Percentiles rank a stretch among this genome's conserved stretches.
Conservation (phyloP, 2,797 vertebrate species). For the Neosilurus mollespiculum region DNA sequence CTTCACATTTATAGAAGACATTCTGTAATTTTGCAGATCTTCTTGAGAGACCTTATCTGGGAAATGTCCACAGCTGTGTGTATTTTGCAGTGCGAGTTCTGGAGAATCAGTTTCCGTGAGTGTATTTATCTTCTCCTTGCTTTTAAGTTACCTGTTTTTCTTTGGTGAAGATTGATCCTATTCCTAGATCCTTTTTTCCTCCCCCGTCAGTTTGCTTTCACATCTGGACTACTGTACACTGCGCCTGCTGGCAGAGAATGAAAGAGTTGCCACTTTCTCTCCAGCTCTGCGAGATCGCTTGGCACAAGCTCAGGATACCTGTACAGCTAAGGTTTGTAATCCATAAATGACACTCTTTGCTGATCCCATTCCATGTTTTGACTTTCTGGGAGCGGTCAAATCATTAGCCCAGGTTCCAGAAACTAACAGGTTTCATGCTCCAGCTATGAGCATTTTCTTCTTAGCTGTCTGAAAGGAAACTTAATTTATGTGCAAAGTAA, state of each 20-base stretch:
- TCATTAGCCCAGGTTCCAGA: not conserved
- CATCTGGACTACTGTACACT: slow-evolving; percentile 88
- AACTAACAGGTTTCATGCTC: not conserved
- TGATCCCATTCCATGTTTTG: not conserved
- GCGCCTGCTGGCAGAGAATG: slow-evolving; percentile 93
- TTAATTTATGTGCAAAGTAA: not conserved
- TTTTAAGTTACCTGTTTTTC: not conserved
- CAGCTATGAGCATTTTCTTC: not conserved
- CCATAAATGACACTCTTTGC: not conserved
- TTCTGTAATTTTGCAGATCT: slow-evolving; percentile 68
- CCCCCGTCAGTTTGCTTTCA: slow-evolving; percentile 78
- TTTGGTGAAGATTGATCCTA: not conserved
- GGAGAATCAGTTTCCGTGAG: slow-evolving; percentile 91
- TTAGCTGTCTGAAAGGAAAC: not conserved
- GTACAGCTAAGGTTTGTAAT: slow-evolving; percentile 82
- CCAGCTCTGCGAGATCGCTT: slow-evolving; percentile 81
- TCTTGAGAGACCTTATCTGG: slow-evolving; percentile 81
- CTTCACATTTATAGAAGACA: not conserved
- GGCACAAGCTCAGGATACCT: slow-evolving; percentile 81
- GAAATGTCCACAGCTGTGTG: slow-evolving; percentile 92
- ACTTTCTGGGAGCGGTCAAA: not conserved
- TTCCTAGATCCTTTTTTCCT: not conserved
- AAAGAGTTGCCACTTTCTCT: slow-evolving; percentile 87
- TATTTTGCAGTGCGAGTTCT: slow-evolving; percentile 94
- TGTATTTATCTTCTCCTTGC: slow-evolving; percentile 45